Evolutionary conservation across 2,888 invertebrate species (phyloP), one percentile per base, ranked within the genome.

Genomic region (Pediacus dermestoides): DNA sequence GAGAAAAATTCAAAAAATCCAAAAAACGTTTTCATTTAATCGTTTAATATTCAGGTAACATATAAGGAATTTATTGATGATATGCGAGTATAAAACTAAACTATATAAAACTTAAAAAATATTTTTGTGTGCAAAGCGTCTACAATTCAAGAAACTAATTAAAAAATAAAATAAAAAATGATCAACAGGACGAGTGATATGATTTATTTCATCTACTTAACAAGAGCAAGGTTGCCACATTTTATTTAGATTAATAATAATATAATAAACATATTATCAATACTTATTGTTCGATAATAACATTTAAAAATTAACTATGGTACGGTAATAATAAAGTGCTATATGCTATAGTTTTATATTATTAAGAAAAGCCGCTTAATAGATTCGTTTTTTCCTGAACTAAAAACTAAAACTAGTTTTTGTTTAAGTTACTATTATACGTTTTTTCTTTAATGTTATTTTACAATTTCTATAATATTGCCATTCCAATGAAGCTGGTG

Each of bases 181-280:
- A 18, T 72, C 67, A 74, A 72, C 68, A 73, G 74, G 63, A 73
- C 72, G 70, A 74, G 74, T 78, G 78, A 78, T 78, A 78, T 79
- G 78, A 77, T 71, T 70, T 68, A 66, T 67, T 67, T 54, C 51
- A 48, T 61, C 63, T 66, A 67, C 63, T 66, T 67, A 70, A 70
- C 69, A 67, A 69, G 67, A 67, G 66, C 66, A 67, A 60, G 55
- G 60, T 62, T 64, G 64, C 62, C 64, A 67, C 64, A 62, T 55
- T 63, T 63, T 63, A 60, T 58, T 64, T 58, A 53, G 53, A 56
- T 61, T 57, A 50, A 42, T 63, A 60, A 65, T 56, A 60, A 57
- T 61, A 61, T 66, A 61, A 58, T 61, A 43, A 48, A 52, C 54
- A 54, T 60, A 42, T 42, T 39, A 51, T 50, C 52, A 53, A 55